These are phyloP conservation scores for Tragelaphus strepsiceros DNA, from an alignment of 2,113 vertebrate genomes.

Conservation along the genomic window DNA sequence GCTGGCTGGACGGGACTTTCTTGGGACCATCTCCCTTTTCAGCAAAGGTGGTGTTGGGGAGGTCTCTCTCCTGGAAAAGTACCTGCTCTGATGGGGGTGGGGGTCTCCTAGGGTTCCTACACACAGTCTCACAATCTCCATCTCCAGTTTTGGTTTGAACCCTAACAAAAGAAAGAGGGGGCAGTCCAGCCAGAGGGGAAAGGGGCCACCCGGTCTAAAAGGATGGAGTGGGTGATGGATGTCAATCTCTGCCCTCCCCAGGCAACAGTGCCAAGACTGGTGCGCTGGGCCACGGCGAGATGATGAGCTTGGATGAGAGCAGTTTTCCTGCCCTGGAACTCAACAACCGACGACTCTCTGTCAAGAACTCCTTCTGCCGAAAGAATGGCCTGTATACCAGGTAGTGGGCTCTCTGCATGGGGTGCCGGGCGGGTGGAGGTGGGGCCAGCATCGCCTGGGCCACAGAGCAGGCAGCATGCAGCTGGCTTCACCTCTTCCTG, in stretches of 20 bases:
- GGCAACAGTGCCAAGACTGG: constrained; percentile 91
- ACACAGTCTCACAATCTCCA: accelerated
- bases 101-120: not conserved
- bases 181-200: not conserved
- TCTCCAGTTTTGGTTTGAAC: not conserved
- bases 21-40: accelerated
- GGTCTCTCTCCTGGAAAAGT: not conserved
- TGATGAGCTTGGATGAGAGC: constrained; percentile 96
- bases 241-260: constrained; percentile 60
- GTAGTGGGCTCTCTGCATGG: constrained; percentile 63
- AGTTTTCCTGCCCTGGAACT: constrained; percentile 96
- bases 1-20: not conserved
- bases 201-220: not conserved
- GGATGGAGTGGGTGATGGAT: not conserved
- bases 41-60: accelerated
- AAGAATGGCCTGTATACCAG: constrained; percentile 98
- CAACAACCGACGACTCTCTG: constrained; percentile 94
- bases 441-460: not conserved
- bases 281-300: constrained; percentile 92
- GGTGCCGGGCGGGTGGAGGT: accelerated
- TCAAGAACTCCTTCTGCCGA: constrained; percentile 97
- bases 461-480: not conserved
- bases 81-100: not conserved
- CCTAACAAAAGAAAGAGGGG: not conserved
- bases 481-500: not conserved